Evolutionary conservation across 2,113 vertebrate species (phyloP), one percentile per base, ranked within the genome.

Genomic region (Caranx ignobilis): DNA sequence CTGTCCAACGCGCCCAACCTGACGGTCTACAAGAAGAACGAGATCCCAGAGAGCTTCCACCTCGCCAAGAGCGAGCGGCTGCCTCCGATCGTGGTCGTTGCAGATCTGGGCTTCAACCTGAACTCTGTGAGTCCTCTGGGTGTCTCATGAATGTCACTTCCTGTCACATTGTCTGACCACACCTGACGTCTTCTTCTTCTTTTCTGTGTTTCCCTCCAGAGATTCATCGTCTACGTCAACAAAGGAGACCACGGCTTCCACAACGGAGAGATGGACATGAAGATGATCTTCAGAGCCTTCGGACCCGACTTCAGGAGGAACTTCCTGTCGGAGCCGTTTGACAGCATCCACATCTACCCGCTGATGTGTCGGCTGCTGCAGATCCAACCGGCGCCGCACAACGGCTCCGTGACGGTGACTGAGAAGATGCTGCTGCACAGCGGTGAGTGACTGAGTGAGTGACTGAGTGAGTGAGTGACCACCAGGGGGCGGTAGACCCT

Each of bases 201-300:
- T 75, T 0, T 2, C 15, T 21, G 43, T 16, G 1, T 47, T 73
- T 81, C 26, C 84, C 19, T 11, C 4, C 94, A 96, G 95, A 91
- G 73, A 81, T 0, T 95, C 13, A 93, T 96, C 34, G 35, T 95
- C 2, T 94, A 96, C 19, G 82, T 95, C 45, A 96, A 96, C 84
- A 97, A 95, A 91, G 94, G 95, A 11, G 95, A 96, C 63, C 95
- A 96, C 6, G 92, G 93, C 21, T 96, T 94, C 89, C 94, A 94
- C 66, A 96, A 94, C 59, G 69, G 88, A 0, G 83, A 93, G 71
- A 95, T 92, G 93, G 96, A 96, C 83, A 95, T 95, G 94, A 97
- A 96, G 88, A 95, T 86, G 19, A 94, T 95, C 83, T 96, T 97
- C 89, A 91, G 95, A 86, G 93, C 94, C 9, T 96, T 96, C 3